Percentiles rank a stretch among this genome's conserved stretches.
Evolutionary conservation across 2,888 invertebrate genomes (phyloP).

Genomic region (Agapostemon virescens): DNA sequence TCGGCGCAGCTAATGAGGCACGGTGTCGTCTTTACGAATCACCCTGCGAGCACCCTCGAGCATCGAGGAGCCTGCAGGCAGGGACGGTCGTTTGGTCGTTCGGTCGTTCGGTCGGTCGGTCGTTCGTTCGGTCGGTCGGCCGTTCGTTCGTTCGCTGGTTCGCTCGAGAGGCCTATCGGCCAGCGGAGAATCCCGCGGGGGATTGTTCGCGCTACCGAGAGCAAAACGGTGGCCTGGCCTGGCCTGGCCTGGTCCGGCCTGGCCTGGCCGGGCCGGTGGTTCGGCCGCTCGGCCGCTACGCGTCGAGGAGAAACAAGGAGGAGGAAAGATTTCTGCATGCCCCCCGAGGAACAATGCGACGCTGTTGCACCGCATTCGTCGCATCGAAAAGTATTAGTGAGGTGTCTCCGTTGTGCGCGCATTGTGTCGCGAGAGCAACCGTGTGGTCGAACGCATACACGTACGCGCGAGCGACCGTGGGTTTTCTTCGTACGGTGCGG

Average conservation of each 20-base stretch:
- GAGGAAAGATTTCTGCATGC: constrained; percentile 59
- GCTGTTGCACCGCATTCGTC: constrained; percentile 68
- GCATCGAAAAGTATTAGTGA: constrained; percentile 60
- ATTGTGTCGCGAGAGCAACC: constrained; percentile 49
- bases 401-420: constrained; percentile 48
- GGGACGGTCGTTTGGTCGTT: neutral
- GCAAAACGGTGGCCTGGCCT: constrained; percentile 31
- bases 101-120: neutral
- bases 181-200: constrained; percentile 43
- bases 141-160: neutral
- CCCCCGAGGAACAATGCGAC: constrained; percentile 65
- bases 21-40: constrained; percentile 66
- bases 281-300: neutral
- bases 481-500: constrained; percentile 43
- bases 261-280: neutral
- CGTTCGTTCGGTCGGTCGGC: too few relatives aligned
- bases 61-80: constrained; percentile 38
- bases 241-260: neutral
- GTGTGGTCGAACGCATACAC: constrained; percentile 23
- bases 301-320: constrained; percentile 31
- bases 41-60: constrained; percentile 59
- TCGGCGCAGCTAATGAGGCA: constrained; percentile 58
- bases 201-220: constrained; percentile 47
- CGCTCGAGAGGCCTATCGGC: neutral
- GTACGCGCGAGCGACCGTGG: constrained; percentile 14